These are phyloP conservation scores for Eudyptes chrysolophus DNA, from an alignment of 2,113 vertebrate genomes.

Conservation along the genomic window DNA sequence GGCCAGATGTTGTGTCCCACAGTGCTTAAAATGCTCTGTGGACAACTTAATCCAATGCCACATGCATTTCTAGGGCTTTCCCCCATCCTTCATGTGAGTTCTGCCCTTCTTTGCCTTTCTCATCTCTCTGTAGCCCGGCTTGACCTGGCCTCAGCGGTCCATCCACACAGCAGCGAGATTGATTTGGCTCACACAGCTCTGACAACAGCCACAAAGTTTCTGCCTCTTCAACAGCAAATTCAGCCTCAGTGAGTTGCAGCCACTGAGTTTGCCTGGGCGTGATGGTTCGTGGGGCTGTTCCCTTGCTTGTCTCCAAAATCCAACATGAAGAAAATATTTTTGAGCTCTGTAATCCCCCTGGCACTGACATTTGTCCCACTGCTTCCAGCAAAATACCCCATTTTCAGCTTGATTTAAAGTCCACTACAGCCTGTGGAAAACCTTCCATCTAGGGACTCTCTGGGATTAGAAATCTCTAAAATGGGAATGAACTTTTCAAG, in stretches of 20 bases:
- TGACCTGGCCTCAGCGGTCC: not conserved
- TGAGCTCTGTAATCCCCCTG: not conserved
- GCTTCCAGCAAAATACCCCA: not conserved
- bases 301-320: not conserved
- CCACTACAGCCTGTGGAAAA: not conserved
- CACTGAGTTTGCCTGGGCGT: not conserved
- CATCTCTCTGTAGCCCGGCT: not conserved
- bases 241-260: not conserved
- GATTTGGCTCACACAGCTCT: not conserved
- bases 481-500: not conserved
- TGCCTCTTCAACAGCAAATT: not conserved
- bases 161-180: accelerated
- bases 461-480: conserved; percentile 24
- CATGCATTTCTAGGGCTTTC: not conserved
- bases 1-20: conserved; percentile 3
- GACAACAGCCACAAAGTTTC: not conserved
- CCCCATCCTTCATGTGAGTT: not conserved
- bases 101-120: not conserved
- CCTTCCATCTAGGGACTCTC: not conserved
- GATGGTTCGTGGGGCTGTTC: not conserved
- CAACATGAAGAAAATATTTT: not conserved
- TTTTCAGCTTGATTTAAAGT: not conserved
- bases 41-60: not conserved
- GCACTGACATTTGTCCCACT: not conserved
- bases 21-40: not conserved